These are phyloP conservation scores for Sorex araneus DNA, from an alignment of 2,113 vertebrate genomes.

Conservation along the genomic window DNA sequence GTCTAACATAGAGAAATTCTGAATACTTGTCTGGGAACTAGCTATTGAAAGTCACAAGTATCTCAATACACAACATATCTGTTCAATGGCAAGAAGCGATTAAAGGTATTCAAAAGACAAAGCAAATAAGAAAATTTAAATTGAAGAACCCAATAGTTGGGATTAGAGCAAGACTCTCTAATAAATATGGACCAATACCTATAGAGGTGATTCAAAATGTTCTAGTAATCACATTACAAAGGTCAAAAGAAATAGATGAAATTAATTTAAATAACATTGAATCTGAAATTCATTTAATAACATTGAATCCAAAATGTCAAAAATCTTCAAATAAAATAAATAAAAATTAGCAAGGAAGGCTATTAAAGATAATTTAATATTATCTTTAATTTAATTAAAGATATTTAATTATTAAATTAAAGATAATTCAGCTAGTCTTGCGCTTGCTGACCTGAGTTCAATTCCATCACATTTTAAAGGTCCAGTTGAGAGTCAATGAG, in stretches of 20 bases:
- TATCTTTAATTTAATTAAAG: no score
- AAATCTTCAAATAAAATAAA: no score
- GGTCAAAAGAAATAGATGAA: not conserved
- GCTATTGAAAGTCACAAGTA: not conserved
- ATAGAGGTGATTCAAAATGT: not conserved
- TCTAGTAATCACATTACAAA: not conserved
- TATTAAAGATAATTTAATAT: no score
- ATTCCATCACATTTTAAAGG: no score
- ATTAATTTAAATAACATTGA: not conserved
- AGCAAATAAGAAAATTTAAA: not conserved
- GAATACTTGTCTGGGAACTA: not conserved
- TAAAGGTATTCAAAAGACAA: slow-evolving; percentile 17
- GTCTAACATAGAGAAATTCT: no score
- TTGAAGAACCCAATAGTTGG: not conserved
- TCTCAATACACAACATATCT: not conserved
- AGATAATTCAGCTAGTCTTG: no score
- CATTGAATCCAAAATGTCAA: no score
- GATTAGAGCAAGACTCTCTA: not conserved
- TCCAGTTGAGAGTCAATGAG: no score
- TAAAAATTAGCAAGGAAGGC: no score
- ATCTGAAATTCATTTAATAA: no score
- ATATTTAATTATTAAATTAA: no score
- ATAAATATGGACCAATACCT: not conserved
- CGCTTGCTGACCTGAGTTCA: no score
- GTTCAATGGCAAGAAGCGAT: not conserved